Evolutionary conservation across 2,113 vertebrate genomes (phyloP), one percentile per base, ranked within the genome.

Genomic region (Elanus axillaris): DNA sequence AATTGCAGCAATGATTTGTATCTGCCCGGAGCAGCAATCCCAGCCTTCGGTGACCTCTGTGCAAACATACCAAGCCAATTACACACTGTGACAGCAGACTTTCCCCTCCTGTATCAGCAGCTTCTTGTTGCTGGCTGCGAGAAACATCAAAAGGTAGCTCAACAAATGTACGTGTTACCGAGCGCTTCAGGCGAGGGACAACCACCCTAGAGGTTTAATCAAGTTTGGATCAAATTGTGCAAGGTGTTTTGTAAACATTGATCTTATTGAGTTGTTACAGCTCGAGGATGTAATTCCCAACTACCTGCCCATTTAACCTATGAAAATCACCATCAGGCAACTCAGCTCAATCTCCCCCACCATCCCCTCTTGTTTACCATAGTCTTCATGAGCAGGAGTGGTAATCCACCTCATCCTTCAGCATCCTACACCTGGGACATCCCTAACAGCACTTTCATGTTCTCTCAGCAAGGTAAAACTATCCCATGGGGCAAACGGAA

Each of bases 31-130:
- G 93, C 84, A 96, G 91, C 84, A 94, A 85, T 56, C 60, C n/a
- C 80, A 94, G 84, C 80, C 94, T 64, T 87, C 2, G 7, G 77
- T 94, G 95, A 96, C 93, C 94, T 74, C 76, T 78, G 29, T 42
- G 79, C 60, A 78, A 94, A 72, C 31, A 56, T 4, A 86, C n/a
- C 60, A 38, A 94, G 83, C 60, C 94, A 96, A 95, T 93, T 94
- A 84, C 87, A 62, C 38, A 7, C 64, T 4, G 50, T 67, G 89
- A 89, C 64, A 85, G 91, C 79, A 56, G 52, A 66, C 26, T 67
- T 43, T 47, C 64, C 80, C 47, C 60, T 91, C 64, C 52, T 8
- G 1, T 9, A 93, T 63, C 86, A 81, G 91, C 83, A 87, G 68
- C 76, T 90, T 67, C 88, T 83, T 29, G n/a, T 59, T 25, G 42